Conservation (phyloP, 2,888 invertebrate genomes). For the Euproctis similis region DNA sequence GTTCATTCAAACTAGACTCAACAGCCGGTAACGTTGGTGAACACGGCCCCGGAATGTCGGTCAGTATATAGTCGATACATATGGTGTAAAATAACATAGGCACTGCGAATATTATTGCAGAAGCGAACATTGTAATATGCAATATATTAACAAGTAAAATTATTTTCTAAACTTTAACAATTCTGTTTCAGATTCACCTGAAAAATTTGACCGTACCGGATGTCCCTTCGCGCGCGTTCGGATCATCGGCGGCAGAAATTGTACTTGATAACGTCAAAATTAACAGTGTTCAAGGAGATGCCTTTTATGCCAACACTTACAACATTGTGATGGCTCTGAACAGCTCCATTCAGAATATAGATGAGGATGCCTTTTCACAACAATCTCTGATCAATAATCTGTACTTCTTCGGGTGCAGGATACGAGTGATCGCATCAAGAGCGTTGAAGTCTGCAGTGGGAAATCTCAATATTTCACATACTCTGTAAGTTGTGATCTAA, state of each 20-base stretch:
- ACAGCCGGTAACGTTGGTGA: constrained; percentile 76
- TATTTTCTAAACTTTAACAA: constrained; percentile 4
- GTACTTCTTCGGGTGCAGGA: constrained; percentile 74
- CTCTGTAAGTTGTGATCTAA: constrained; percentile 78
- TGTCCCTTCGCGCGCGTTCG: constrained; percentile 78
- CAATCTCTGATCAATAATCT: constrained; percentile 78
- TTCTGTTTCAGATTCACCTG: constrained; percentile 76
- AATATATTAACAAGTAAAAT: constrained; percentile 5
- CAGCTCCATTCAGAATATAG: constrained; percentile 76
- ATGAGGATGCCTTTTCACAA: constrained; percentile 78
- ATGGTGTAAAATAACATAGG: neutral
- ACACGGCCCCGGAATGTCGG: constrained; percentile 78
- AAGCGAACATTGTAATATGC: no score
- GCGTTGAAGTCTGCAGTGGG: constrained; percentile 79
- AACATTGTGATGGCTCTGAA: constrained; percentile 78
- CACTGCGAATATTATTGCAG: constrained; percentile 4
- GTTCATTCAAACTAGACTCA: constrained; percentile 78
- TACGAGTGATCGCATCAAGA: constrained; percentile 71
- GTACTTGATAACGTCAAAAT: constrained; percentile 69
- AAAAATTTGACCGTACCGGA: constrained; percentile 75
- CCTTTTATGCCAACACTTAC: constrained; percentile 81
- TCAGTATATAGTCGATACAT: constrained; percentile 35
- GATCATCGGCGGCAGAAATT: constrained; percentile 78
- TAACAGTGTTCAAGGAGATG: constrained; percentile 74
- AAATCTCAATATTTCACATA: constrained; percentile 79